Base-by-base conservation (phyloP, 2,797 vertebrate genomes). In the Capromys pilorides region DNA sequence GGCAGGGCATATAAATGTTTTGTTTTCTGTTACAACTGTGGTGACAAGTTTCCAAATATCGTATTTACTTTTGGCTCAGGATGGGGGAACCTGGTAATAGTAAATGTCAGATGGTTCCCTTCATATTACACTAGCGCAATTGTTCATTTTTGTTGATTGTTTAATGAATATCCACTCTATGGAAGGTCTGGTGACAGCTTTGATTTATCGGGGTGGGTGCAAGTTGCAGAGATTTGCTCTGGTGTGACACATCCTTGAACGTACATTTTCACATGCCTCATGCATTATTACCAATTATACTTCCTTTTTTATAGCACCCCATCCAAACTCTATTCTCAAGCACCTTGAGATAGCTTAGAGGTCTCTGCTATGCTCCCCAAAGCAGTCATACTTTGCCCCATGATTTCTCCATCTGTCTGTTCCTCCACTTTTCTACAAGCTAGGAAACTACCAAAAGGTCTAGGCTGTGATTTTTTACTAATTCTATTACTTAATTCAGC, bases 11-110 rank as follows among this genome's bases (percentile, higher is more conserved):
- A 78, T 45, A 95, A 59, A 66, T 88, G 24, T 39, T 94, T 95
- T 82, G 36, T 69, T 84, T 94, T 77, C 13, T 54, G 6, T 95
- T 91, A 11, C 67, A 41, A 93, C 64, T 64, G 22, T 85, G 51
- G 36, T 31, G 80, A 87, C 45, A 84, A 4, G 89, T 79, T 81
- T 84, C 57, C 78, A 71, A n/a, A 61, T 69, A 69, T 31, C 39
- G 59, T 54, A 54, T 16, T 94, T 92, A 57, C 62, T 81, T 93
- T 96, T 83, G 75, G 33, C 88, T 86, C 59, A 36, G 16, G 12
- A 2, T 82, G 3, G 91, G 78, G 93, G 57, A 87, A 91, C 33
- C 61, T 82, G 36, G 22, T 89, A n/a, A 16, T 85, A 81, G 39
- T 64, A 81, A 54, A 39, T 83, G 51, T 90, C 57, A 64, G 49